These are phyloP conservation scores for Archegozetes longisetosus DNA, from an alignment of 1,140 invertebrate genomes.

Conservation along the genomic window DNA sequence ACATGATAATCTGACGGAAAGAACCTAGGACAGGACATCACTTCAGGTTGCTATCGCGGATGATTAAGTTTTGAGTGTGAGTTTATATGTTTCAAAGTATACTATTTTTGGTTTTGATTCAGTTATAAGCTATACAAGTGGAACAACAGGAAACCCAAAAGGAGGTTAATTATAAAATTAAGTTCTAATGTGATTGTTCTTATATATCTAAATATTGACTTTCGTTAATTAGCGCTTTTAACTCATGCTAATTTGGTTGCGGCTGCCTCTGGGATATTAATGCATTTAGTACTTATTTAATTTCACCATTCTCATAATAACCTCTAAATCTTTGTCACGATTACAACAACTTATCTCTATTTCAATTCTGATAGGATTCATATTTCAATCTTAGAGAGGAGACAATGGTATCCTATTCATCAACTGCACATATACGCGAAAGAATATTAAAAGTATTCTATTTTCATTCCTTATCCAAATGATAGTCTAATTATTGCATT, in stretches of 20 bases:
- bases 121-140: slow-evolving; percentile 90
- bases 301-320: not conserved
- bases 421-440: slow-evolving; percentile 86
- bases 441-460: slow-evolving; percentile 59
- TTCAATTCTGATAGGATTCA: not conserved
- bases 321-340: not conserved
- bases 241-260: slow-evolving; percentile 84
- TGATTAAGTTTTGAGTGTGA: no score
- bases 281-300: slow-evolving; percentile 49
- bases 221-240: slow-evolving; percentile 47
- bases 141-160: slow-evolving; percentile 94
- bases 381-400: slow-evolving; percentile 8
- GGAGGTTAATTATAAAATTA: slow-evolving; percentile 37
- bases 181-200: not conserved
- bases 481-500: not conserved
- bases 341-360: no score
- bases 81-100: no score
- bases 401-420: slow-evolving; percentile 14
- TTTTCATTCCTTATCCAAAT: not conserved
- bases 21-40: no score
- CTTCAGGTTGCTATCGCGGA: no score
- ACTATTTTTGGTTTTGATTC: no score
- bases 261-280: slow-evolving; percentile 56
- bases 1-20: no score
- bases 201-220: not conserved